Evolutionary conservation across 2,888 invertebrate species (phyloP).

Genomic region (Diarsia dahlii): DNA sequence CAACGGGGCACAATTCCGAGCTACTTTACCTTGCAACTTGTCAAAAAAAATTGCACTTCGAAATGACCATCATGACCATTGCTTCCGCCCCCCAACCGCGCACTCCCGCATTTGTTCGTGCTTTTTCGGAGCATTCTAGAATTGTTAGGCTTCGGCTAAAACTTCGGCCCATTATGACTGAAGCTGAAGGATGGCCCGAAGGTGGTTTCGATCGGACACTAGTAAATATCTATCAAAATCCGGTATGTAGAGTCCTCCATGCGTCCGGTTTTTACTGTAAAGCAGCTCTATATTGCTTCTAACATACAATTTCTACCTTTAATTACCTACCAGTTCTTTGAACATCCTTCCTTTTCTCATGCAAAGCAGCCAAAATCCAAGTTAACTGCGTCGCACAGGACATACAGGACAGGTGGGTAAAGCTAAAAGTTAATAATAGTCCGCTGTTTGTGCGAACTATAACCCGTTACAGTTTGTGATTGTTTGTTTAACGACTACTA

Average conservation of each 20-base stretch:
- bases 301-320: not conserved
- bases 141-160: not conserved
- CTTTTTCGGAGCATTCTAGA: too few species aligned
- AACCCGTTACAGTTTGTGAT: conserved; percentile 57
- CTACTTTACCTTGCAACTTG: too few species aligned
- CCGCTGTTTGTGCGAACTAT: conserved; percentile 59
- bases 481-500: conserved; percentile 59
- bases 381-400: conserved; percentile 4
- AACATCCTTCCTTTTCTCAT: conserved; percentile 7
- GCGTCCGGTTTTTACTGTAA: not conserved
- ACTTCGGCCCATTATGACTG: not conserved
- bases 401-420: conserved; percentile 30
- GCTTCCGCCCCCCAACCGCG: too few species aligned
- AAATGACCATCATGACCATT: too few species aligned
- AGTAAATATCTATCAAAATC: too few species aligned
- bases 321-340: not conserved
- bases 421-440: conserved; percentile 65
- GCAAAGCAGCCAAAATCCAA: conserved; percentile 31
- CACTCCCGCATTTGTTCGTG: too few species aligned
- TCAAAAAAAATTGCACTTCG: too few species aligned
- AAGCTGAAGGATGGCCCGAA: not conserved
- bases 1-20: too few species aligned
- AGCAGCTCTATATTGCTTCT: not conserved
- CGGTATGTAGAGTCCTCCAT: not conserved
- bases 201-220: not conserved